Percentiles rank a stretch among this genome's conserved stretches.
phyloP scores from a whole-genome alignment of 2,888 invertebrate species.

The Lasioglossum leucozonium region DNA sequence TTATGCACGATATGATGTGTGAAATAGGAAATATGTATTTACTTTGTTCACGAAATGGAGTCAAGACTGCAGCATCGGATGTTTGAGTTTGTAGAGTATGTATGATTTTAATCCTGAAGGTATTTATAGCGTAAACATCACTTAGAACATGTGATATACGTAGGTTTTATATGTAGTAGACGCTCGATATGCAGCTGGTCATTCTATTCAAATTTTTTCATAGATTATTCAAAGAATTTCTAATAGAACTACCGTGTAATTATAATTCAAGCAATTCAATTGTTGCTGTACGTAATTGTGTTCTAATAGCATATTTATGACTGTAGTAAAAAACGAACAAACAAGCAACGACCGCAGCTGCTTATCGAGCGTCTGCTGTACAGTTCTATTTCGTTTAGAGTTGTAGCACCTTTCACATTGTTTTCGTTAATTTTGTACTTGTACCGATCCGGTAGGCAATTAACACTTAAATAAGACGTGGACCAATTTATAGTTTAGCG shows the following conservation, averaged over 20 bases:
- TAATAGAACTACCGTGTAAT: not conserved
- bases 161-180: not conserved
- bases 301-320: not conserved
- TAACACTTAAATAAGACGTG: slow-evolving; percentile 26
- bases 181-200: not conserved
- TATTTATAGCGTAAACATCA: slow-evolving; percentile 30
- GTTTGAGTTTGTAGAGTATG: not conserved
- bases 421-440: not conserved
- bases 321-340: not conserved
- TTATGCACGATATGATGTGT: slow-evolving; percentile 19
- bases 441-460: not conserved
- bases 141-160: slow-evolving; percentile 42
- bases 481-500: slow-evolving; percentile 48
- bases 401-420: not conserved
- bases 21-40: slow-evolving; percentile 7
- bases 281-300: not conserved
- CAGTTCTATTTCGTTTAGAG: slow-evolving; percentile 9
- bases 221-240: not conserved
- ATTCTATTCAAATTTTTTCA: not conserved
- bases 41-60: slow-evolving; percentile 55
- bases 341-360: not conserved
- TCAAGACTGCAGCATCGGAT: slow-evolving; percentile 7
- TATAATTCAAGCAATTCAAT: not conserved
- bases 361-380: not conserved
- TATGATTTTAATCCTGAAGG: not conserved